Evolutionary conservation across 35 echinoderm and acorn worm species (phyloP), one percentile per base, ranked within the genome.

Genomic region (Patiria miniata): DNA sequence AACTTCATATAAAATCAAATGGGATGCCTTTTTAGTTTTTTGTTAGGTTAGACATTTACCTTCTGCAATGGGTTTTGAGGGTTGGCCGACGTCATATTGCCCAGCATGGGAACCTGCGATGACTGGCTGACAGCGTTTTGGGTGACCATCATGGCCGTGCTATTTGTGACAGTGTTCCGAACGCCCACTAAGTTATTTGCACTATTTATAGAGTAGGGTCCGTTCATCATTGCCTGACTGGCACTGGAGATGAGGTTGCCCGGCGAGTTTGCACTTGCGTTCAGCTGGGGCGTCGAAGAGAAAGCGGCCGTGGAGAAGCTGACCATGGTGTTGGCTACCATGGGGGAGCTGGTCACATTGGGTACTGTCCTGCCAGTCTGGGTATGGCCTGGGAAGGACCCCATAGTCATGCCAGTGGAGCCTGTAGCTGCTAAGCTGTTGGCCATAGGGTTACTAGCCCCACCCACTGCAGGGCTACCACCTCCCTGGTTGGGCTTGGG

Each of bases 401-500:
- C 65, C 65, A 73, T 73, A 14, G 65, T 52, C 69, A 89, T 94
- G 56, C 61, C 83, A n/a, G 86, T 87, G 26, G 91, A 80, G 78
- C 82, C 83, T 37, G 89, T 85, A 6, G 87, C 81, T 30, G 68
- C 82, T 12, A 78, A 37, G 77, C 83, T 94, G 83, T 83, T 83
- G 7, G 65, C 26, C 65, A 73, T 14, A 12, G 65, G 8, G 65
- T 18, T 73, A 23, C 65, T 30, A 10, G 29, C 61, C 34, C 61
- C 61, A 34, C 61, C 29, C 26, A 36, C 10, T 18, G 36, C 82
- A 36, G 30, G 52, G 36, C 82, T 58, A 14, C 53, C 57, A 36
- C 82, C 32, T n/a, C 77, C 86, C 82, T 95, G 93, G 61, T 85
- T 99, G 34, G 93, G 96, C 68, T 90, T 80, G 52, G 89, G 79